Conservation (phyloP, 2,888 invertebrate genomes). For the Melanotus villosus region DNA sequence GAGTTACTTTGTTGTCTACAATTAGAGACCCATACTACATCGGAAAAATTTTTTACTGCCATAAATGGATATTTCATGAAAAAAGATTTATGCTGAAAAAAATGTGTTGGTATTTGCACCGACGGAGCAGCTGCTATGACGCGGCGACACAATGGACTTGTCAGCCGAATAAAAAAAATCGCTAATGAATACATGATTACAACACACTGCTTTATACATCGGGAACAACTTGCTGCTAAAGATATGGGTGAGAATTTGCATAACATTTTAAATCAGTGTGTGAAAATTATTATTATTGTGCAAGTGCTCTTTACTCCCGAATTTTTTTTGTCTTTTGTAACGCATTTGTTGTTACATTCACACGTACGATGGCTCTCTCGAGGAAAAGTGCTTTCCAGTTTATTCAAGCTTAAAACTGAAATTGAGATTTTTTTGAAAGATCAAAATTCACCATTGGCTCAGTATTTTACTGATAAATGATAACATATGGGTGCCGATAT, state of each 20-base stretch:
- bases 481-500: not conserved
- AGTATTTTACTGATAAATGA: not conserved
- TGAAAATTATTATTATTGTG: not conserved
- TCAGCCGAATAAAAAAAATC: too few relatives aligned
- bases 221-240: not conserved
- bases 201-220: not conserved
- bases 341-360: not conserved
- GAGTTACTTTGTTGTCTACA: too few relatives aligned
- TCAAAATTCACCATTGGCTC: not conserved
- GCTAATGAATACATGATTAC: too few relatives aligned
- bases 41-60: not conserved
- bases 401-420: not conserved
- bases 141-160: not conserved
- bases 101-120: not conserved
- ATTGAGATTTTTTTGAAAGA: not conserved
- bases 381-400: not conserved
- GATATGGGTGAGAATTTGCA: not conserved
- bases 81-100: not conserved
- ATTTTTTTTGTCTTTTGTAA: not conserved
- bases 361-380: not conserved
- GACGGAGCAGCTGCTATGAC: not conserved
- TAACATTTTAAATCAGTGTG: not conserved
- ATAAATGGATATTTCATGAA: too few relatives aligned
- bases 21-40: not conserved
- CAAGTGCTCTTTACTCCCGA: not conserved